Conservation (phyloP, 30 jellyfish, hydroid and myxozoan genomes). For the Mastigias papua region DNA sequence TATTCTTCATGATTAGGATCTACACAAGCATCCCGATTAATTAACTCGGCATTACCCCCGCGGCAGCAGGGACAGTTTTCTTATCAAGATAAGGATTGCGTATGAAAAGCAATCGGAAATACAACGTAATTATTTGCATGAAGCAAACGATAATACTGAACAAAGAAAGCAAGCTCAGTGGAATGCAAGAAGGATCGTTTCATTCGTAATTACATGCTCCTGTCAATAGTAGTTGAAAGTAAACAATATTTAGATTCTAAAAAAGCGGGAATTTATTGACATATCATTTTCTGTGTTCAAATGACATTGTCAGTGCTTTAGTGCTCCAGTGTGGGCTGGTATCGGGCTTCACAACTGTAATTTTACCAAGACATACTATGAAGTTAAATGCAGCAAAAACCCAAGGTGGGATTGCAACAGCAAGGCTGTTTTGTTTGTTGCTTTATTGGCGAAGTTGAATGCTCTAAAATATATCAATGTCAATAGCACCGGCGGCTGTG, state of each 20-base stretch:
- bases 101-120: conserved; percentile 41
- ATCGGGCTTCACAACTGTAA: too few species aligned
- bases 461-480: too few species aligned
- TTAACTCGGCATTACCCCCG: conserved; percentile 27
- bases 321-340: too few species aligned
- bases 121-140: conserved; percentile 16
- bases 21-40: neutral
- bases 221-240: conserved; percentile 4
- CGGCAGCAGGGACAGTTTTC: neutral
- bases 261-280: neutral
- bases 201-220: neutral
- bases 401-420: too few species aligned
- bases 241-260: neutral
- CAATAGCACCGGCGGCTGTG: too few species aligned
- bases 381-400: too few species aligned
- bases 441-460: too few species aligned
- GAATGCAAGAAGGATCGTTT: conserved; percentile 23
- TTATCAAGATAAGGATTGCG: conserved; percentile 25
- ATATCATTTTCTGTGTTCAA: neutral
- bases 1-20: neutral
- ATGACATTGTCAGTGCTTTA: too few species aligned
- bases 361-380: too few species aligned
- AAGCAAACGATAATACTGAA: conserved; percentile 14
- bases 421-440: too few species aligned
- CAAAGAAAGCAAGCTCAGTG: conserved; percentile 17